A percentile compares a stretch with the other conserved stretches of the same genome.
Evolutionary conservation across 2,888 invertebrate genomes (phyloP).

Genomic region (Rotaria magnacalcarata): DNA sequence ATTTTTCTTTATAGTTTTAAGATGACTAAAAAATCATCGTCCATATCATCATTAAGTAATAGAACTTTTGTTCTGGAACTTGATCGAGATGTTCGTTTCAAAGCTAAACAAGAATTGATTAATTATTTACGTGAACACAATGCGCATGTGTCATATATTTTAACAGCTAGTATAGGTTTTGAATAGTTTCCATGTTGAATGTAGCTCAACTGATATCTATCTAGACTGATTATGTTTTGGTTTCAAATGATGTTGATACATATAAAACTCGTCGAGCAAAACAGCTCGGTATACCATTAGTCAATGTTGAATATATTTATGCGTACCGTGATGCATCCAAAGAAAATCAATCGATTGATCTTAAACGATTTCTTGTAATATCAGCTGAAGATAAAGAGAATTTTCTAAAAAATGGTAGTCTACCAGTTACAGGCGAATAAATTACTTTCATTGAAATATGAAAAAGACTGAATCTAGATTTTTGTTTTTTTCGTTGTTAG

Average conservation of each 20-base stretch:
- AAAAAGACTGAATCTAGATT: too few relatives aligned
- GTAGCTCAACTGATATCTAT: neutral
- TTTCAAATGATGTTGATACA: neutral
- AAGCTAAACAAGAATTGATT: neutral
- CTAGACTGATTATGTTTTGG: constrained; percentile 27
- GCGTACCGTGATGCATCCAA: neutral
- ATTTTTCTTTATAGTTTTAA: too few relatives aligned
- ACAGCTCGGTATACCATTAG: neutral
- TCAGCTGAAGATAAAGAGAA: constrained; percentile 3
- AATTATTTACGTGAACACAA: constrained; percentile 23
- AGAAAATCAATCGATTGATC: neutral
- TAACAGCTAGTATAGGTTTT: constrained; percentile 21
- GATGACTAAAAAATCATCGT: neutral
- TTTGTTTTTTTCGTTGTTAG: neutral
- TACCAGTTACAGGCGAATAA: neutral
- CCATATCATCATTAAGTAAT: neutral
- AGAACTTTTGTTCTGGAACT: neutral
- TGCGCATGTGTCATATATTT: neutral
- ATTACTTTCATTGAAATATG: neutral
- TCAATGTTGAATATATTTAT: constrained; percentile 23
- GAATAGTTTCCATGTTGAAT: too few relatives aligned
- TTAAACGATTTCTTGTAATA: neutral
- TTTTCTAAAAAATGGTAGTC: neutral
- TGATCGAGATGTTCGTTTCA: neutral
- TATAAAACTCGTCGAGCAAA: constrained; percentile 28